Evolutionary conservation across 2,797 vertebrate species (phyloP), one percentile per base, ranked within the genome.

Genomic region (Alcedo quadribrachys): DNA sequence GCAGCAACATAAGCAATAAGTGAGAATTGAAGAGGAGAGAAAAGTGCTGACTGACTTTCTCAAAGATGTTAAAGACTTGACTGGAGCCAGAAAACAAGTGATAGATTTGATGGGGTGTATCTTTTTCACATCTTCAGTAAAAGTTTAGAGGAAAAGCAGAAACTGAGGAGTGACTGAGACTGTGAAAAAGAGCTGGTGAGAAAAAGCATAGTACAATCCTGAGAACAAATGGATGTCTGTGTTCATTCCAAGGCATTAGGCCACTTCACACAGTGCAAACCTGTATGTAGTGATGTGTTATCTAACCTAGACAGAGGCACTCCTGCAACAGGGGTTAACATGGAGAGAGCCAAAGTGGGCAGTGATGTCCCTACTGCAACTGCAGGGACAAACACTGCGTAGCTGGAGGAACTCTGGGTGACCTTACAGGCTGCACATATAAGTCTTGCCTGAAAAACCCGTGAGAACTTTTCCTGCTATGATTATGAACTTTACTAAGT

Each of bases 401-500:
- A 92, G 84, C 86, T 92, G 78, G 33, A 93, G 66, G 94, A 97
- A 97, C 96, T 97, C 90, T 96, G 84, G 21, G 87, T 97, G 97
- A 97, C 97, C 97, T 93, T 92, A 75, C 79, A 85, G 88, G 67
- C 86, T 16, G 85, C 16, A 32, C 94, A 83, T 37, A 79, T 25
- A 81, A 94, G 93, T 22, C 93, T 77, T 91, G 95, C 87, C 94
- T 94, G 91, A 87, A 96, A 96, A 95, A 96, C 94, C 96, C 89
- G 45, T 97, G 97, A 97, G 97, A 98, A 97, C 63, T 61, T 96
- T 96, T 83, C 88, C 83, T 96, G 93, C 95, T 97, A 96, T 95
- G 96, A 97, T 97, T 97, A 97, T 95, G 97, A 97, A 97, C 96
- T 95, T 94, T 73, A 92, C 91, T 91, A 93, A 97, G 96, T 97